phyloP scores from a whole-genome alignment of 1,140 invertebrate species.

The Drosophila dunni region DNA sequence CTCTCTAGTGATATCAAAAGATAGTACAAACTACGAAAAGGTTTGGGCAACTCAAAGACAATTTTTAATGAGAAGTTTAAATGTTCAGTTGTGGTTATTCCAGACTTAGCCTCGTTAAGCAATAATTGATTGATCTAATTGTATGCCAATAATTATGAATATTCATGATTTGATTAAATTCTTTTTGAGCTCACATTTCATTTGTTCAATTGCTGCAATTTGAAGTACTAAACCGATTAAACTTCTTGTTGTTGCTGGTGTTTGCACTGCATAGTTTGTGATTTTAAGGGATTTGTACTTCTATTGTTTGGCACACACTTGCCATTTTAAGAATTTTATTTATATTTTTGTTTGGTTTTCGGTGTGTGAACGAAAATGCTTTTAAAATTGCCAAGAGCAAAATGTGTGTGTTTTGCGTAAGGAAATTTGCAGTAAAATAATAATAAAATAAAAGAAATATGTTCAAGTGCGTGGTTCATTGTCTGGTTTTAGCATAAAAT shows the following conservation, averaged over 20 bases:
- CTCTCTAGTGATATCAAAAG: too few species aligned
- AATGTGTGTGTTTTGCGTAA: background rate
- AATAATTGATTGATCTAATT: background rate
- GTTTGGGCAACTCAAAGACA: constrained; percentile 18
- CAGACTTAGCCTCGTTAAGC: background rate
- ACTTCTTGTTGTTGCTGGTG: background rate
- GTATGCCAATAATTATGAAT: background rate
- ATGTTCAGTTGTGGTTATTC: background rate
- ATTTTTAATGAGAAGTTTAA: background rate
- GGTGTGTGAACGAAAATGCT: background rate
- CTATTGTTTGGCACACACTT: background rate
- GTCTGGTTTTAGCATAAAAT: background rate
- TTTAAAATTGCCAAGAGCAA: background rate
- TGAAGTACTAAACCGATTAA: background rate
- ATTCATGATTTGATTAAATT: background rate
- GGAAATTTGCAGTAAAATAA: background rate
- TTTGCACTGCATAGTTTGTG: background rate
- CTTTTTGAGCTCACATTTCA: background rate
- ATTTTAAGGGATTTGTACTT: background rate
- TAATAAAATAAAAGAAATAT: too few species aligned
- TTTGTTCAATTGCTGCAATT: background rate
- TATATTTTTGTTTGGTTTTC: background rate
- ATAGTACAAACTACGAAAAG: background rate
- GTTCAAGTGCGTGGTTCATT: background rate
- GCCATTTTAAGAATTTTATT: constrained; percentile 61